Evolutionary conservation across 2,113 vertebrate genomes (phyloP).

Genomic region (Pachyramphus minor): DNA sequence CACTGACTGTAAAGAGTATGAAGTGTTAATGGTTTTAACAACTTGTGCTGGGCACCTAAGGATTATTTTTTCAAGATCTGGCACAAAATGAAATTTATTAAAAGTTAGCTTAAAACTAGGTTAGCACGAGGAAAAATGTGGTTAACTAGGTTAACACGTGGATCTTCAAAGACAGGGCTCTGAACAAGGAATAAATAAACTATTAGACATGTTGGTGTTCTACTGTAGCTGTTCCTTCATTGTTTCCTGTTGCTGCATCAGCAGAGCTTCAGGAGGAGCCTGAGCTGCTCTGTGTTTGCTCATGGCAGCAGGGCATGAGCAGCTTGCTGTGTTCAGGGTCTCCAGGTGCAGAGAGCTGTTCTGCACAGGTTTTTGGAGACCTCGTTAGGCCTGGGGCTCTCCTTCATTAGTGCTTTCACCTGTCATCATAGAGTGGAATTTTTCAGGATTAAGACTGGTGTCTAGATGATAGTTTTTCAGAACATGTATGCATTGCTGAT

Average conservation of each 20-base stretch:
- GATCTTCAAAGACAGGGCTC: not conserved
- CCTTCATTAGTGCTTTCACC: not conserved
- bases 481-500: not conserved
- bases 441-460: not conserved
- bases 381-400: not conserved
- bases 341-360: not conserved
- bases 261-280: not conserved
- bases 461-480: not conserved
- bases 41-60: not conserved
- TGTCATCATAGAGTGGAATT: not conserved
- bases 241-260: too few species aligned
- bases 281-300: not conserved
- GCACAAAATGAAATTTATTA: not conserved
- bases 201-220: not conserved
- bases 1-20: not conserved
- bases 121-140: not conserved
- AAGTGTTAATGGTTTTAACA: not conserved
- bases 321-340: fast-evolving
- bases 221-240: not conserved
- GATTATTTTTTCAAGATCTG: not conserved
- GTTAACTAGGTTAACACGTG: too few species aligned
- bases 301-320: not conserved
- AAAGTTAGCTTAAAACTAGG: not conserved
- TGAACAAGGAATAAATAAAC: not conserved
- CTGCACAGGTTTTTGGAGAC: not conserved